Evolutionary conservation across 1,140 invertebrate genomes (phyloP), one percentile per base, ranked within the genome.

Genomic region (Meteorus sp.): DNA sequence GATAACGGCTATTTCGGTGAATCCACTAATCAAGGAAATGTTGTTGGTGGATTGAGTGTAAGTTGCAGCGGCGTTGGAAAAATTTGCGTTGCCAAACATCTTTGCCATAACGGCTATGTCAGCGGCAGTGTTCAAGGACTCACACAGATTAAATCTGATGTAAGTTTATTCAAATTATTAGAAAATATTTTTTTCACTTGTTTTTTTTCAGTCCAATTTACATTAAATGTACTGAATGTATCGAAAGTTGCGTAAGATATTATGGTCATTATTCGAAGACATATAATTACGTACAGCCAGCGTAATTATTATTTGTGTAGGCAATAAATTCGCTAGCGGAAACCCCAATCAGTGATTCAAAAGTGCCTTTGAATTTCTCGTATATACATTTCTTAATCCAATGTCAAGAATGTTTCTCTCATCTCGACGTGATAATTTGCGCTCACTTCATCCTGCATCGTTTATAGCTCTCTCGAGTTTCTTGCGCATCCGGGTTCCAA

Each of bases 31-130:
- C 41, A 58, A 22, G 17, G 19, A 19, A 45, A 20, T 11, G 9
- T 29, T 8, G 56, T 64, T 53, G 59, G 52, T 45, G 63, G 64
- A 15, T 48, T 67, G 17, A 65, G 55, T 15, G 41, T 68, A 27
- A 66, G 62, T 54, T 86, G 85, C 61, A 72, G 72, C 54, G 83
- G 81, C 7, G 68, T 77, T 23, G 82, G 82, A 41, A 82, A 80
- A 66, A 79, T 82, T 37, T 86, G 85, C 66, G 84, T 85, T 0
- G 67, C 78, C 1, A 83, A 81, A 45, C 56, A 80, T 1, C 77
- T 82, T 56, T 86, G 85, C 64, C 71, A 75, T 57, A 83, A 85
- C 56, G 85, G 85, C 47, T 81, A 81, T 6, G 80, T 84, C 11
- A 81, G 73, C 69, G 68, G 68, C 3, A 79, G 75, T 58, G 76